Percentiles rank a stretch among this genome's conserved stretches.
These are phyloP conservation scores for Albula goreensis DNA, from an alignment of 2,113 vertebrate genomes.

Conservation along the genomic window DNA sequence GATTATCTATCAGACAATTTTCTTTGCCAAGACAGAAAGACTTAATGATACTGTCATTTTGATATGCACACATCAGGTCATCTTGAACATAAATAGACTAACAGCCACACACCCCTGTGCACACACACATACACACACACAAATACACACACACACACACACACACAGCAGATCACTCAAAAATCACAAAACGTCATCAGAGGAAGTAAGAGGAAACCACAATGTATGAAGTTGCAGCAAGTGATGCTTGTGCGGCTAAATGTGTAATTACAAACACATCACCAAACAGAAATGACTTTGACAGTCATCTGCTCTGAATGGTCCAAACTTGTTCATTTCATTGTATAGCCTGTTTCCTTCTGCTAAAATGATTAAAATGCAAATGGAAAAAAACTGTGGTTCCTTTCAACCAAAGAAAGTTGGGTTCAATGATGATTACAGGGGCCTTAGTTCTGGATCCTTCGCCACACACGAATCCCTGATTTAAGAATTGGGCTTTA, in stretches of 20 bases:
- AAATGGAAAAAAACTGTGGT: not conserved
- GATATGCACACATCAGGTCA: not conserved
- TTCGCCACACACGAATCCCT: no score
- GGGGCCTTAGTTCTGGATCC: no score
- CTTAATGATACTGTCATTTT: no score
- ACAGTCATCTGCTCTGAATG: not conserved
- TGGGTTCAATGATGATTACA: no score
- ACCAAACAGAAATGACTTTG: not conserved
- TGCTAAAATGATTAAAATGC: not conserved
- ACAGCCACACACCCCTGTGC: not conserved
- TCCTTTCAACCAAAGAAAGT: not conserved
- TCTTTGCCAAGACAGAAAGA: not conserved
- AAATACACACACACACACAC: constrained; percentile 22
- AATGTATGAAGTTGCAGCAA: constrained; percentile 23
- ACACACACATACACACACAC: not conserved
- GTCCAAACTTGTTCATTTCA: not conserved
- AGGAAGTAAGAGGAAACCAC: constrained; percentile 32
- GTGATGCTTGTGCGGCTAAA: not conserved
- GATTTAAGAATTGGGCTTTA: no score
- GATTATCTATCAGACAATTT: not conserved
- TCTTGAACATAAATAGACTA: not conserved
- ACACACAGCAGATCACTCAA: not conserved
- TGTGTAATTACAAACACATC: not conserved
- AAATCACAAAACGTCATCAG: constrained; percentile 8
- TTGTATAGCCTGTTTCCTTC: no score